Conservation (phyloP, 2,888 invertebrate genomes). For the Cephalotes varians region DNA sequence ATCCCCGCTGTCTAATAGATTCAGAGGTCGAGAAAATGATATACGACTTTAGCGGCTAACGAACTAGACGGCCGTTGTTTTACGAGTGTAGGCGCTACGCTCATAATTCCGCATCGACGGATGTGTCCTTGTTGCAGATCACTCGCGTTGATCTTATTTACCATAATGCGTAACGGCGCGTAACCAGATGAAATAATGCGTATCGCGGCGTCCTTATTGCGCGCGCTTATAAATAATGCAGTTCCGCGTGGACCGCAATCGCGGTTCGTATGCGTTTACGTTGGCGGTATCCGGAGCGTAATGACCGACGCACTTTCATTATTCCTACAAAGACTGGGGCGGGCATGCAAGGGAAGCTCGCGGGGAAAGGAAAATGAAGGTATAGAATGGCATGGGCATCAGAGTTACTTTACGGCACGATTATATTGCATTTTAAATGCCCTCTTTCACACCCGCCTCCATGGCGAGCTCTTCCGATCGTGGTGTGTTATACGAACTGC, state of each 20-base stretch:
- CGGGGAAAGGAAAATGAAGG: background rate
- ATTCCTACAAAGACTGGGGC: conserved; percentile 2
- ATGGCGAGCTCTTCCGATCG: conserved; percentile 29
- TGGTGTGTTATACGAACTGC: background rate
- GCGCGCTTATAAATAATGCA: conserved; percentile 70
- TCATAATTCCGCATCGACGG: conserved; percentile 13
- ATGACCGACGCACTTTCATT: conserved; percentile 70
- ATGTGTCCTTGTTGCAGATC: conserved; percentile 19
- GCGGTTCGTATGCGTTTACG: conserved; percentile 65
- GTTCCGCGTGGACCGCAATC: conserved; percentile 57
- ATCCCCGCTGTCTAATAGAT: background rate
- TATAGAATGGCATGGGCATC: conserved; percentile 5
- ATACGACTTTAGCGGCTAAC: conserved; percentile 5
- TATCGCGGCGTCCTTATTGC: conserved; percentile 74
- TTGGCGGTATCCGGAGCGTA: conserved; percentile 62
- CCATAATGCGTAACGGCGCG: conserved; percentile 70
- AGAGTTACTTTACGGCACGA: conserved; percentile 39
- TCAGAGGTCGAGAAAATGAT: background rate
- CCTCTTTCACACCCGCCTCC: conserved; percentile 37
- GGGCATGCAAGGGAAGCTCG: background rate
- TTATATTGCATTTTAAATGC: conserved; percentile 55
- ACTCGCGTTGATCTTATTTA: conserved; percentile 62
- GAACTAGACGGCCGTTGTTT: background rate
- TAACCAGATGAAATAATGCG: conserved; percentile 78
- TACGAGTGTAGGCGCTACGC: background rate